Base-by-base conservation (phyloP, 1,140 invertebrate species). In the Branchinecta lindahli region DNA sequence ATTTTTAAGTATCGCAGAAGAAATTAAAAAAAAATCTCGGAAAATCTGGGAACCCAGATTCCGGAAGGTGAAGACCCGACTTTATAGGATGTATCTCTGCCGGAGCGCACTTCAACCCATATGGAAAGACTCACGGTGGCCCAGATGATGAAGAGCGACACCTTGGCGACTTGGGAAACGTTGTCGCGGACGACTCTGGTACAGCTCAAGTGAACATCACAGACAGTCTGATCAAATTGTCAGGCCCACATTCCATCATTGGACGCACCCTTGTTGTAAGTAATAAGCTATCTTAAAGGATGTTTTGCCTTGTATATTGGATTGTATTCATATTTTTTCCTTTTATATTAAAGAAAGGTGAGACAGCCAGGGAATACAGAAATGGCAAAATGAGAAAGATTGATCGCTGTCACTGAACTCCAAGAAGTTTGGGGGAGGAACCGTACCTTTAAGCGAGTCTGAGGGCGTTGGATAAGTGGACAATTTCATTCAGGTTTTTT, bases 91-190 rank as follows among this genome's bases (percentile, higher is more conserved):
- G 96, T 79, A 92, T 87, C 5, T 94, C 91, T 68, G 93, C 96
- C 20, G 96, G 95, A 0, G 83, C 92, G 0, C 96, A 99, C 81
- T 99, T 93, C 81, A 99, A 99, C 81, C 96, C 95, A 0, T 74
- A 81, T 67, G 84, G 85, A 70, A 88, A 88, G 75, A 88, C 87
- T 2, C 96, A 98, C 78, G 95, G 92, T 8, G 90, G 83, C 12
- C 94, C 94, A 8, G 77, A 77, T 44, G 85, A 90, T 73, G 77
- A 77, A 12, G 81, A 85, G 1, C 85, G 91, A 67, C 95, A 98
- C 79, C 85, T 89, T 74, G 95, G 95, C 21, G 95, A 98, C 78
- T 83, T 98, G 61, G 94, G 94, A 45, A 98, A 97, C 77, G 85
- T 97, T 68, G 82, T 83, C 70, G 90, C 91, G 66, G 82, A 81